These are phyloP conservation scores for Microchrysa polita DNA, from an alignment of 2,888 invertebrate genomes.

Conservation along the genomic window DNA sequence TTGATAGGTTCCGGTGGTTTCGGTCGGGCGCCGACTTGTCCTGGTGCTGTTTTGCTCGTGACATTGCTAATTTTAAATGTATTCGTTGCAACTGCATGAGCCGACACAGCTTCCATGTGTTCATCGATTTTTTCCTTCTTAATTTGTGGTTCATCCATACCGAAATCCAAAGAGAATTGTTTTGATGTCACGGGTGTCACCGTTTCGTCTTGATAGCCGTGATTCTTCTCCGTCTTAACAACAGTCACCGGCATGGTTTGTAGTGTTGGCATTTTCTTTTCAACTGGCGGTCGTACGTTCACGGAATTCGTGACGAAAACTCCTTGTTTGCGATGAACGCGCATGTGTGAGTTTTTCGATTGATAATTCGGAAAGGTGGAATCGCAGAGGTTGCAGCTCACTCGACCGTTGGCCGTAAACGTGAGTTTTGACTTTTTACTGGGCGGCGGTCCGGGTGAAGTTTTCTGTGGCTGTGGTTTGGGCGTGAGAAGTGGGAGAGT, in stretches of 20 bases:
- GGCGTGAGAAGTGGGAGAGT: conserved; percentile 15
- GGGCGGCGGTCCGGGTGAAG: background rate
- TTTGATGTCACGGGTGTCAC: too few species aligned
- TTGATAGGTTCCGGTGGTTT: background rate
- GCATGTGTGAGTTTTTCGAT: conserved; percentile 58
- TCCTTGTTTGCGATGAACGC: conserved; percentile 53
- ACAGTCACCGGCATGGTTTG: background rate
- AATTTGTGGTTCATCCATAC: background rate
- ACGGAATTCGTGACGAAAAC: background rate
- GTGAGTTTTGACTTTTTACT: background rate
- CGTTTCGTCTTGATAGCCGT: conserved; percentile 8
- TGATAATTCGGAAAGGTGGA: conserved; percentile 55
- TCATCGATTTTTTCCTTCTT: conserved; percentile 17
- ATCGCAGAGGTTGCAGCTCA: conserved; percentile 54
- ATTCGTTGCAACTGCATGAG: background rate
- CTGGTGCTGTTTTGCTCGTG: background rate
- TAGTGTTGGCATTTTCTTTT: background rate
- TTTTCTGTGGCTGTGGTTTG: background rate
- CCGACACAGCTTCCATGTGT: background rate
- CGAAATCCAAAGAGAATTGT: background rate
- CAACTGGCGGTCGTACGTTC: background rate
- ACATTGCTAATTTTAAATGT: background rate
- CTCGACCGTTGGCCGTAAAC: background rate
- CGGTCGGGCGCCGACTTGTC: background rate
- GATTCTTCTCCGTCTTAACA: conserved; percentile 12